Percentiles rank a stretch among this genome's conserved stretches.
Conservation (phyloP, 2,797 vertebrate species). For the Molossus alvarezi region DNA sequence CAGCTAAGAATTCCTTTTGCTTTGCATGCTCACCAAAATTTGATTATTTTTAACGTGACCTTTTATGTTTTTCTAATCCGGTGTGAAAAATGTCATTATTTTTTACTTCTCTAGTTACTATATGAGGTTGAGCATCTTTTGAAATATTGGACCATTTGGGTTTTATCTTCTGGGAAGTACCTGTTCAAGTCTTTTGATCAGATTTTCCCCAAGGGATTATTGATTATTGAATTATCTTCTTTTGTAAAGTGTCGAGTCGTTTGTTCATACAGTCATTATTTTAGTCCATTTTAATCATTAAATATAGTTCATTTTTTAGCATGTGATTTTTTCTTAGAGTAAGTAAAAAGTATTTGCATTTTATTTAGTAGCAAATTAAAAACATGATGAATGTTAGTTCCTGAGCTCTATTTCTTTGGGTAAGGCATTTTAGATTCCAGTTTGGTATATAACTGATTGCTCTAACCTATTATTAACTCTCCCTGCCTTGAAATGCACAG, state of each 20-base stretch:
- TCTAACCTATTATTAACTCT: neutral
- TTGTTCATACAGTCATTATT: neutral
- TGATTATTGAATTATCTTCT: neutral
- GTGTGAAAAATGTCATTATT: neutral
- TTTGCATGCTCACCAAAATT: neutral
- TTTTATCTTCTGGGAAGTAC: neutral
- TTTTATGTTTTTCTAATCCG: neutral
- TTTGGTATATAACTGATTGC: neutral
- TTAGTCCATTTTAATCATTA: conserved; percentile 18
- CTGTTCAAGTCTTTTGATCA: neutral
- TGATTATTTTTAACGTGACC: neutral
- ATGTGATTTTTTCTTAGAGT: neutral
- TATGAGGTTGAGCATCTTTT: conserved; percentile 43
- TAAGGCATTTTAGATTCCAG: conserved; percentile 44
- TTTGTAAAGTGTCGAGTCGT: neutral
- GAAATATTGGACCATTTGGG: neutral
- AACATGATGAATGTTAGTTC: conserved; percentile 53
- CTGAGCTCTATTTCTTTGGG: neutral
- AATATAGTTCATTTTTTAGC: neutral
- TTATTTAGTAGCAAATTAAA: conserved; percentile 39
- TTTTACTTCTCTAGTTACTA: conserved; percentile 5
- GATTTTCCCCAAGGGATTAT: neutral
- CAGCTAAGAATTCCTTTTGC: neutral
- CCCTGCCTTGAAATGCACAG: conserved; percentile 13
- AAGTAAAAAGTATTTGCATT: neutral